Percentiles rank a stretch among this genome's conserved stretches.
These are phyloP conservation scores for Promerops cafer DNA, from an alignment of 2,113 vertebrate genomes.

Conservation along the genomic window DNA sequence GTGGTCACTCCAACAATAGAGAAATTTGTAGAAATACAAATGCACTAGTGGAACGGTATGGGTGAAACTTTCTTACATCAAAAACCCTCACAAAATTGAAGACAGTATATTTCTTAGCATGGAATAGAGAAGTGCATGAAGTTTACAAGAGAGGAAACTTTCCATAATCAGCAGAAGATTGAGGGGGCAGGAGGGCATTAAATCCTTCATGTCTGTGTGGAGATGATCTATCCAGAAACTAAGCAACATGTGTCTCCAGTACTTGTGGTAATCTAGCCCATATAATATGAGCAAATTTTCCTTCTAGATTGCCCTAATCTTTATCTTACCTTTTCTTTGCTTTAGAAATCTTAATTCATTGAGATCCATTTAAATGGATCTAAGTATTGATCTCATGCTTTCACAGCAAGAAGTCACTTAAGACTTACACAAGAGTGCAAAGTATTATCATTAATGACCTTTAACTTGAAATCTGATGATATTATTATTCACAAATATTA, in stretches of 20 bases:
- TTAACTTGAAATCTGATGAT: not conserved
- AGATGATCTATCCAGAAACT: not conserved
- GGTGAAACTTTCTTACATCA: not conserved
- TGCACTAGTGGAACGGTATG: not conserved
- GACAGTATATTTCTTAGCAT: not conserved
- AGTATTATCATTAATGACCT: not conserved
- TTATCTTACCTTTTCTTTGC: not conserved
- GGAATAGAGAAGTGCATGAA: not conserved
- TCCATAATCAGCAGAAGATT: not conserved
- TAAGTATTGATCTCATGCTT: not conserved
- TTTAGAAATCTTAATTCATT: not conserved
- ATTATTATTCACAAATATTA: not conserved
- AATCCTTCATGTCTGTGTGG: not conserved
- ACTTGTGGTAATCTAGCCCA: not conserved
- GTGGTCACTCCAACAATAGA: not conserved
- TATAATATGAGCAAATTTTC: not conserved
- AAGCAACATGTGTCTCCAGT: not conserved
- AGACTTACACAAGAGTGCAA: not conserved
- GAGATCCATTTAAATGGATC: not conserved
- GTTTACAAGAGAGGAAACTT: not conserved
- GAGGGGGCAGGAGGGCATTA: not conserved
- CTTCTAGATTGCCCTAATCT: not conserved
- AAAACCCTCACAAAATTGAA: not conserved
- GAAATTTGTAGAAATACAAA: not conserved
- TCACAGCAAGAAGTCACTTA: not conserved